phyloP scores from a whole-genome alignment of 1,140 invertebrate genomes.

The Drusus annulatus region DNA sequence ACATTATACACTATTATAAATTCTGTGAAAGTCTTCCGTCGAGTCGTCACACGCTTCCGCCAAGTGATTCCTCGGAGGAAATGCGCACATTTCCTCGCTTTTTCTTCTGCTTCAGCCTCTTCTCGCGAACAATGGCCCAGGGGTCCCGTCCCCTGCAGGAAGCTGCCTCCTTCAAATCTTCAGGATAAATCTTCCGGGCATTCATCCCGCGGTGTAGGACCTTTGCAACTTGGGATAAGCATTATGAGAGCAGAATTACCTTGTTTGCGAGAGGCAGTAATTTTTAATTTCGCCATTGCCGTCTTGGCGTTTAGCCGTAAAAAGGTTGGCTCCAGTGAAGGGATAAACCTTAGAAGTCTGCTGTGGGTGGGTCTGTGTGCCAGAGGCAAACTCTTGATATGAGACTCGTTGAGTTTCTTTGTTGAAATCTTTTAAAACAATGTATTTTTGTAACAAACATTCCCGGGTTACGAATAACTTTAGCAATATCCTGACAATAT shows the following conservation, averaged over 20 bases:
- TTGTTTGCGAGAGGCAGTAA: background rate
- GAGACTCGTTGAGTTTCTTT: too few species aligned
- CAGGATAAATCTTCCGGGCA: constrained; percentile 1
- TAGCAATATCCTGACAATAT: too few species aligned
- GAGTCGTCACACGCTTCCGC: background rate
- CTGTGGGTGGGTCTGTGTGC: too few species aligned
- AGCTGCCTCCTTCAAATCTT: constrained; percentile 3
- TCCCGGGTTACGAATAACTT: too few species aligned
- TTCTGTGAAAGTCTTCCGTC: background rate
- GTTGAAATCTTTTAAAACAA: too few species aligned
- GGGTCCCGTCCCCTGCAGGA: background rate
- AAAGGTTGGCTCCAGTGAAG: too few species aligned
- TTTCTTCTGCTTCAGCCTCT: background rate
- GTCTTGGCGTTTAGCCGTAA: too few species aligned
- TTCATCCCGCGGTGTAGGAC: constrained; percentile 9
- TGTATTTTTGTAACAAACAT: too few species aligned
- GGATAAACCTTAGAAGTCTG: too few species aligned
- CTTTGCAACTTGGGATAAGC: background rate
- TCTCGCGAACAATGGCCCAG: too few species aligned
- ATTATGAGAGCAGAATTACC: constrained; percentile 10
- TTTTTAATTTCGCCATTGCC: background rate
- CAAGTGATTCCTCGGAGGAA: background rate
- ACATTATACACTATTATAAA: constrained; percentile 1
- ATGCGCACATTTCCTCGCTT: constrained; percentile 14
- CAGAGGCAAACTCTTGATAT: too few species aligned